phyloP scores from a whole-genome alignment of 2,113 vertebrate species.

The Petroica traversi region DNA sequence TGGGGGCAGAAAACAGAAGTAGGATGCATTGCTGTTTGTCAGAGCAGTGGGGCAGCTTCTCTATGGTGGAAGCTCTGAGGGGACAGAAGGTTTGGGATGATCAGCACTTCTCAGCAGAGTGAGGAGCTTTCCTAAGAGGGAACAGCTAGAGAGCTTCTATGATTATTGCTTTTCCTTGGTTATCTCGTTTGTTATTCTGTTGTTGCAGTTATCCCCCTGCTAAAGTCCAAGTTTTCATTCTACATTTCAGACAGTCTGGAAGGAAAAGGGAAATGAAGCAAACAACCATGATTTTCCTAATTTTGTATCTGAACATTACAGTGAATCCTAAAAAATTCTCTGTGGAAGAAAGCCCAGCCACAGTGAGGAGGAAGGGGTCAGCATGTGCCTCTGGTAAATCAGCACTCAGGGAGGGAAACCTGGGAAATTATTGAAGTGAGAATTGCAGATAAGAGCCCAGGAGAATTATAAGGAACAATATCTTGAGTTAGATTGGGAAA shows the following conservation, averaged over 20 bases:
- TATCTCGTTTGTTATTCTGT: background rate
- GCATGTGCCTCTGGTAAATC: background rate
- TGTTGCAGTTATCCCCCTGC: background rate
- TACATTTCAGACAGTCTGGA: background rate
- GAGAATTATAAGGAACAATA: background rate
- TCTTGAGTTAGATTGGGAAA: background rate
- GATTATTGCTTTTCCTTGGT: background rate
- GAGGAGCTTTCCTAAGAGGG: background rate
- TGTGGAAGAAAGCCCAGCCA: background rate
- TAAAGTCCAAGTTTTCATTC: background rate
- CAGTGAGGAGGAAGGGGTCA: background rate
- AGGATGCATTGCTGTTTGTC: background rate
- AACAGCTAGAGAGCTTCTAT: background rate
- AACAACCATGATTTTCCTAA: background rate
- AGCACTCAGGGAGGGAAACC: background rate
- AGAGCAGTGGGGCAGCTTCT: background rate
- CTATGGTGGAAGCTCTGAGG: background rate
- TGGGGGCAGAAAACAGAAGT: background rate
- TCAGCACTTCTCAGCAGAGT: background rate
- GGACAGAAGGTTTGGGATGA: background rate
- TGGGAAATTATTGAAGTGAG: background rate
- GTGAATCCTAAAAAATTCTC: background rate
- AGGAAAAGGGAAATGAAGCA: background rate
- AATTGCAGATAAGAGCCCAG: background rate
- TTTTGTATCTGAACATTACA: background rate